Base-by-base conservation (phyloP, 2,113 vertebrate species). In the Pavo muticus region DNA sequence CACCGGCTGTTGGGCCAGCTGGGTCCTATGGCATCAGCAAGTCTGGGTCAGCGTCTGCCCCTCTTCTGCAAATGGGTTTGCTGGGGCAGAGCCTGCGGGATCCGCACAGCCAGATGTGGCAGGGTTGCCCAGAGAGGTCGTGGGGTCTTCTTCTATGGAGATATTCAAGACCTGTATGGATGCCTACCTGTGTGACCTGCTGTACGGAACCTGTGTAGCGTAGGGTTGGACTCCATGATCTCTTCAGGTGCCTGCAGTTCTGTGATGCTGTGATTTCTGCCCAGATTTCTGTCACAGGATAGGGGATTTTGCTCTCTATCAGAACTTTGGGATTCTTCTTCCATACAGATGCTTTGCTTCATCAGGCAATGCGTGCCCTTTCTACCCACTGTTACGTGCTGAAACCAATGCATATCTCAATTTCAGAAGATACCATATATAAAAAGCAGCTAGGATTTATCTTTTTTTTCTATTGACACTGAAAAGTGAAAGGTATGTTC, bases 301-400 rank as follows among this genome's bases (percentile, higher is more conserved):
- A 16, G 57, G 71, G 57, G 57, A 14, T 82, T 78, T 71, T 80
- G 29, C 52, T 73, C 84, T 63, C 7, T 16, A 25, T 19, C 37
- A 4, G 29, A 23, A 57, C 47, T 84, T 65, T 54, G 56, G 35
- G 35, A 35, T 35, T 35, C 35, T 14, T 72, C 29, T 30, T 30
- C 3, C 6, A 54, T 16, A 54, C 11, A 3, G 10, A 21, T 14
- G 16, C 68, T 63, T 52, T 24, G 6, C 10, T 68, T 45, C 20
- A 15, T 59, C 11, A 60, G 50, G 15, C 15, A 23, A 35, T 30
- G 72, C 14, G 8, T 54, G 14, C 27, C 47, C 52, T 50, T 70
- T 20, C 2, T 4, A 67, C 60, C 17, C 60, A 50, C 16, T 39
- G 75, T 45, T 11, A 32, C n/a, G n/a, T 2, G 1, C 0, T 44